Conservation (phyloP, 2,797 vertebrate species). For the Amazonetta brasiliensis region DNA sequence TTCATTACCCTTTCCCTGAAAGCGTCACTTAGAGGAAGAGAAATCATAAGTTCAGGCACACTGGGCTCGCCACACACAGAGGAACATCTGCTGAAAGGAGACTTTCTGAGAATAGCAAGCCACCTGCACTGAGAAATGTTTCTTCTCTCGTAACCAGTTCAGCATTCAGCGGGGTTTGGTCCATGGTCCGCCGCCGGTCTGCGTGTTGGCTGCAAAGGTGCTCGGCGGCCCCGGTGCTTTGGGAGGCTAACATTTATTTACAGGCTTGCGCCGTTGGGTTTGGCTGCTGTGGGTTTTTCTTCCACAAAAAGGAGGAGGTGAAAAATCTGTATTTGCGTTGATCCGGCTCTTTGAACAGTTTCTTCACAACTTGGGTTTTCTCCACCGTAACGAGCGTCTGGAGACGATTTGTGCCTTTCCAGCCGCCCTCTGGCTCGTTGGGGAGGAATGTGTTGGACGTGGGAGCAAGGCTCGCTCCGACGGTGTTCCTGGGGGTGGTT, state of each 20-base stretch:
- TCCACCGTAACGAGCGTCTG: rapidly evolving
- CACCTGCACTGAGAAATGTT: neutral
- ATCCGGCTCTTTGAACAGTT: neutral
- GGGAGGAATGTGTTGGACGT: neutral
- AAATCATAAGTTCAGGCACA: neutral
- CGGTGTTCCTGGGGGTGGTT: neutral
- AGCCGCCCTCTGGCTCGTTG: neutral
- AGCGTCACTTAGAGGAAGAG: neutral
- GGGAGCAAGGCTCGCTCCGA: neutral
- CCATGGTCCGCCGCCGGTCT: neutral
- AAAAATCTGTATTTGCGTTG: neutral
- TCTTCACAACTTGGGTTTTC: neutral
- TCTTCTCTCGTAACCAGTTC: neutral
- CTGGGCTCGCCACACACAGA: neutral
- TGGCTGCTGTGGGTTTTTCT: neutral
- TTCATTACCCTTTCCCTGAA: neutral
- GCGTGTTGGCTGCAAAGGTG: neutral
- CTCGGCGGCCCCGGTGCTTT: neutral
- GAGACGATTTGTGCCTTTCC: neutral
- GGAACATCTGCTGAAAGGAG: constrained; percentile 14
- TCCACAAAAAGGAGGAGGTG: neutral
- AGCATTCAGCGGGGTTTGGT: rapidly evolving
- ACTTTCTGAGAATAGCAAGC: neutral
- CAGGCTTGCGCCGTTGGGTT: neutral
- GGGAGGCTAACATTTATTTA: neutral